phyloP scores from a whole-genome alignment of 2,797 vertebrate genomes.

The Gymnodraco acuticeps region DNA sequence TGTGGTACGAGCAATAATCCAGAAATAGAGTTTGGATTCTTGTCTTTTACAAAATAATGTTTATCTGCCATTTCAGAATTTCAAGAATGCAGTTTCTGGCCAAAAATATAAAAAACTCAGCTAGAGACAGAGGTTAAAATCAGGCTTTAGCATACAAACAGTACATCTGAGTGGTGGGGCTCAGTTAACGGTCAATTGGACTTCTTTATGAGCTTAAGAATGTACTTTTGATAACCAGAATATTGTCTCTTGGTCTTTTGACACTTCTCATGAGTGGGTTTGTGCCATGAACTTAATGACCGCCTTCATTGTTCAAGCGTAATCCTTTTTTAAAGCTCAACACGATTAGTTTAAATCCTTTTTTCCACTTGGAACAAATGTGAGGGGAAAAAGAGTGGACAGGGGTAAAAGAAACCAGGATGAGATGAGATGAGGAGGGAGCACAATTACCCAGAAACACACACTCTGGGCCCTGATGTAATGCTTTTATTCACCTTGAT shows the following conservation, averaged over 20 bases:
- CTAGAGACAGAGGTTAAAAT: too few relatives aligned
- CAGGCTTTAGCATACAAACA: not conserved
- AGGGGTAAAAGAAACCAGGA: conserved; percentile 29
- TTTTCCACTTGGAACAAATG: conserved; percentile 65
- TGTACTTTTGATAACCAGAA: not conserved
- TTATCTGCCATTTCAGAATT: not conserved
- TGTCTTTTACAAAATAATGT: not conserved
- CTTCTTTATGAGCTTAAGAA: conserved; percentile 12
- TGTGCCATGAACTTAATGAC: conserved; percentile 4
- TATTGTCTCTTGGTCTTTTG: not conserved
- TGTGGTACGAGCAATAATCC: not conserved
- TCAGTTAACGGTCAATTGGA: not conserved
- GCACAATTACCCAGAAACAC: conserved; percentile 42
- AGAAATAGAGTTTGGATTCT: not conserved
- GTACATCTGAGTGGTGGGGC: not conserved
- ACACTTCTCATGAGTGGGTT: not conserved
- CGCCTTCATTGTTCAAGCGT: conserved; percentile 7
- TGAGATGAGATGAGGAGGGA: conserved; percentile 43
- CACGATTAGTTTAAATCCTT: conserved; percentile 62
- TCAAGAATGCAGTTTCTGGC: not conserved
- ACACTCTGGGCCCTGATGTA: conserved; percentile 61
- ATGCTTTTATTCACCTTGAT: conserved; percentile 77
- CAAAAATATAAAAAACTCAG: too few relatives aligned
- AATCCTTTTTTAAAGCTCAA: conserved; percentile 47
- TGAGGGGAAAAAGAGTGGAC: conserved; percentile 45